These are phyloP conservation scores for Antigone vipio DNA, from an alignment of 2,113 vertebrate genomes.

Conservation along the genomic window DNA sequence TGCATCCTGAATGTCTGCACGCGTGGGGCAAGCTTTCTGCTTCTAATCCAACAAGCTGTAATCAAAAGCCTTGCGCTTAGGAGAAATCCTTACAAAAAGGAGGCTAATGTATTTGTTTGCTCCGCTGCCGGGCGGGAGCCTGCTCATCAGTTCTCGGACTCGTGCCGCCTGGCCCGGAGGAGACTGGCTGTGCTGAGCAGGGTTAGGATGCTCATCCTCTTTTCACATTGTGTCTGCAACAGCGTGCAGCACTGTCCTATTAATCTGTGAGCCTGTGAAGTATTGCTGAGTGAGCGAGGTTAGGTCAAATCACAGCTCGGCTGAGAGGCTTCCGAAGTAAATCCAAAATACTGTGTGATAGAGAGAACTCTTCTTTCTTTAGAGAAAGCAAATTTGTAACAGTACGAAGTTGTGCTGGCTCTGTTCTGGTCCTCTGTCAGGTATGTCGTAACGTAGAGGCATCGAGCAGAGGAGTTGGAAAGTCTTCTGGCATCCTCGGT, in stretches of 20 bases:
- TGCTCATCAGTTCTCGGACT: not conserved
- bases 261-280: not conserved
- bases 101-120: not conserved
- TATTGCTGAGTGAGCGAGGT: not conserved
- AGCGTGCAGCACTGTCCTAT: not conserved
- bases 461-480: not conserved
- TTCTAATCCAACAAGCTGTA: not conserved
- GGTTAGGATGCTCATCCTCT: not conserved
- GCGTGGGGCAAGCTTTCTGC: not conserved
- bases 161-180: not conserved
- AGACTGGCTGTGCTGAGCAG: not conserved
- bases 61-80: not conserved
- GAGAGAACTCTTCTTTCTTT: not conserved
- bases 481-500: not conserved
- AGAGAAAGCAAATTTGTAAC: not conserved
- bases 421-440: not conserved
- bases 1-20: not conserved
- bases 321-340: not conserved
- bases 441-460: too few relatives aligned
- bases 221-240: accelerated
- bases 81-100: not conserved
- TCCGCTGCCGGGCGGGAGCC: not conserved
- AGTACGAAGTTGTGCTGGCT: not conserved
- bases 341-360: not conserved
- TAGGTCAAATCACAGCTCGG: not conserved